Evolutionary conservation across 1,140 invertebrate genomes (phyloP).

Genomic region (Drosophila lini): DNA sequence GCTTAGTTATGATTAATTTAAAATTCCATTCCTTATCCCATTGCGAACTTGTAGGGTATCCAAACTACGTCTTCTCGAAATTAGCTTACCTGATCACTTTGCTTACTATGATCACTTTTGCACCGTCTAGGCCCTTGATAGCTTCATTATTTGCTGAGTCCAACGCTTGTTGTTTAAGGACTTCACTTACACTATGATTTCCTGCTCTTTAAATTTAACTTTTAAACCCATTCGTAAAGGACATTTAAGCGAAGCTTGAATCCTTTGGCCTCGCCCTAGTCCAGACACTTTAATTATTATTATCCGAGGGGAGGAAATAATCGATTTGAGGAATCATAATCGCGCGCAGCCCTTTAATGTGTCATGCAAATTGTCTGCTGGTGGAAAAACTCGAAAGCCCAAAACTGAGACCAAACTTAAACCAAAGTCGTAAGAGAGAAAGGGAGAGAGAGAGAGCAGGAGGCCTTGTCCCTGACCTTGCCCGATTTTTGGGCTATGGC

Average conservation of each 20-base stretch:
- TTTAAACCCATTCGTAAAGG: background rate
- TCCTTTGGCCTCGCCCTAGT: constrained; percentile 3
- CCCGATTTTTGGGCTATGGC: constrained; percentile 77
- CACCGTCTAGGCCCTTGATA: no score
- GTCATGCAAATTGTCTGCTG: constrained; percentile 42
- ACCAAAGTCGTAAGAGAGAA: constrained; percentile 7
- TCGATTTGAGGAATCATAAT: constrained; percentile 32
- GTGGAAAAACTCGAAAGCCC: constrained; percentile 17
- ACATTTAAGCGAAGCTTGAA: background rate
- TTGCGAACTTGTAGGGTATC: no score
- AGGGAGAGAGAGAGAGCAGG: background rate
- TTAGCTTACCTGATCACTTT: no score
- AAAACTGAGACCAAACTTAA: constrained; percentile 14
- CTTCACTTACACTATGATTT: background rate
- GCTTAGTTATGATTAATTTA: no score
- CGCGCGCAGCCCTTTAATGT: constrained; percentile 33
- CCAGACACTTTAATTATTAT: constrained; percentile 43
- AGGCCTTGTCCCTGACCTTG: constrained; percentile 79
- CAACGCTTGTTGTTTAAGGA: no score
- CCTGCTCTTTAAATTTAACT: background rate
- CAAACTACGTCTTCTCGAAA: no score
- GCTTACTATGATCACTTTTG: no score
- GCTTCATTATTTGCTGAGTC: no score
- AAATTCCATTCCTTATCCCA: no score
- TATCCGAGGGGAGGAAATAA: constrained; percentile 20